phyloP scores from a whole-genome alignment of 2,797 vertebrate species.

The Diplodus puntazzo region DNA sequence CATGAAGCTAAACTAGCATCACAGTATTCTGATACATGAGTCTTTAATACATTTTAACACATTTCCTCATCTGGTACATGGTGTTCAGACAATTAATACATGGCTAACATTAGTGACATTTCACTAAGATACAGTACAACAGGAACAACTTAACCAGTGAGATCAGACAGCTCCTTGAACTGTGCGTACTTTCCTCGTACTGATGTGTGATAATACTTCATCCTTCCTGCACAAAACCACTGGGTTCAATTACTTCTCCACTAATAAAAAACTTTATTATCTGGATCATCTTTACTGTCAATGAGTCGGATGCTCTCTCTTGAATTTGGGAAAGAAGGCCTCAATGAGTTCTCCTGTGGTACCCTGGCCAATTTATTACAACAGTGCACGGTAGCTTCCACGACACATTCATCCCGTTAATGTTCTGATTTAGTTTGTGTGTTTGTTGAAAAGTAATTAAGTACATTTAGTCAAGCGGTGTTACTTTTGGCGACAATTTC shows the following conservation, averaged over 20 bases:
- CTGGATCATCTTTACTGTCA: constrained; percentile 16
- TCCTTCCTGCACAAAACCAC: not conserved
- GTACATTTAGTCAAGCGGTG: not conserved
- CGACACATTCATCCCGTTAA: constrained; percentile 3
- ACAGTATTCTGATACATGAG: not conserved
- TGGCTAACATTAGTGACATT: not conserved
- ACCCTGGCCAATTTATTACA: constrained; percentile 49
- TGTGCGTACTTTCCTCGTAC: not conserved
- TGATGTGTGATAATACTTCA: constrained; percentile 5
- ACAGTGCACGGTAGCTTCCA: not conserved
- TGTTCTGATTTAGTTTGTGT: constrained; percentile 18
- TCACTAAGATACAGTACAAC: not conserved
- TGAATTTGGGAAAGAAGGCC: constrained; percentile 14
- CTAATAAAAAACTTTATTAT: constrained; percentile 12
- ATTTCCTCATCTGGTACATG: not conserved
- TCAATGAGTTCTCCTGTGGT: constrained; percentile 34
- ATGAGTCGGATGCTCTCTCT: constrained; percentile 20
- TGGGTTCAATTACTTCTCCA: not conserved
- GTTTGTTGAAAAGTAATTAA: not conserved
- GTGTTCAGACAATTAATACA: not conserved
- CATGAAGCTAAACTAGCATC: not conserved
- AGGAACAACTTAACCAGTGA: not conserved
- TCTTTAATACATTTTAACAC: not conserved
- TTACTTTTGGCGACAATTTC: no score
- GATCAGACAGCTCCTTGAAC: not conserved